These are phyloP conservation scores for Hucho hucho DNA, from an alignment of 2,113 vertebrate species.

Conservation along the genomic window DNA sequence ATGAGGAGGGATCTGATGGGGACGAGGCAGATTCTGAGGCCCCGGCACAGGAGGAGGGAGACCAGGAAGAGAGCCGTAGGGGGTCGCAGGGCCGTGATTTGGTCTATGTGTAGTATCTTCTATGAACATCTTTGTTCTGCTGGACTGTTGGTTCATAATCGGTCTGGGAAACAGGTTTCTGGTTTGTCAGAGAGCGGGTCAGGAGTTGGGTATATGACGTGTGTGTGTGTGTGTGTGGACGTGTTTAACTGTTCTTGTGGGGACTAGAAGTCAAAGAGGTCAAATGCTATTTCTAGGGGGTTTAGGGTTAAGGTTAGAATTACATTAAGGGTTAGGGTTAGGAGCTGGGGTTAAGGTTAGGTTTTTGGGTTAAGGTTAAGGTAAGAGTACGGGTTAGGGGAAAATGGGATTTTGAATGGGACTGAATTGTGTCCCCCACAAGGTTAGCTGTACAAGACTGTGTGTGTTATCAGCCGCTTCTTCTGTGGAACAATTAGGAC, in stretches of 20 bases:
- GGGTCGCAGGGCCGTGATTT: constrained; percentile 80
- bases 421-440: no score
- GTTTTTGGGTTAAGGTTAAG: no score
- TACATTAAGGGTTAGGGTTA: no score
- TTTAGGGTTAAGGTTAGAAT: no score
- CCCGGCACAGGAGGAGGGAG: constrained; percentile 58
- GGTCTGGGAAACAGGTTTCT: not conserved
- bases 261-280: no score
- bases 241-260: no score
- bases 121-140: not conserved
- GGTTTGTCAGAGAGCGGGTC: not conserved
- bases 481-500: no score
- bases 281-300: no score
- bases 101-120: constrained; percentile 85
- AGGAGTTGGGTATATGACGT: not conserved
- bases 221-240: not conserved
- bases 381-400: no score
- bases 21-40: constrained; percentile 73
- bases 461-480: not conserved
- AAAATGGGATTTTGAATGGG: no score
- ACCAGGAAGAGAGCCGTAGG: constrained; percentile 58
- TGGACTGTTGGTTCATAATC: constrained; percentile 10
- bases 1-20: constrained; percentile 82
- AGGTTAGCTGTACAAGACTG: no score
- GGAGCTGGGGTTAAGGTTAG: no score